A percentile compares a stretch with the other conserved stretches of the same genome.
phyloP scores from a whole-genome alignment of 2,888 invertebrate genomes.

The Lissocephala sabroskyi region DNA sequence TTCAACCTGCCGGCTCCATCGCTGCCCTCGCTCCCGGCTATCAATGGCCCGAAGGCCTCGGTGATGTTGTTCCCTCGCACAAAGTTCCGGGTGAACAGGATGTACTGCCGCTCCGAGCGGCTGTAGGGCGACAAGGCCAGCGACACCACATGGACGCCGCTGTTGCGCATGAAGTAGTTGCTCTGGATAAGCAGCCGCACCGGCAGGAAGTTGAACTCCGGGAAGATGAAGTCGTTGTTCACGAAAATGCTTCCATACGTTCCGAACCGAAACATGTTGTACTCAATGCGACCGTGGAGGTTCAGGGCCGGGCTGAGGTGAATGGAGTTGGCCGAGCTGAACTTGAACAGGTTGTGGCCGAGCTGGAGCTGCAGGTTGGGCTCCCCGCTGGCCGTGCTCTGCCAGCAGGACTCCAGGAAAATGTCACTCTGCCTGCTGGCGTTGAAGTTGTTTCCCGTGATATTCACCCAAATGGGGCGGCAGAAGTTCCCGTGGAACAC shows the following conservation, averaged over 20 bases:
- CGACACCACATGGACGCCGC: constrained; percentile 89
- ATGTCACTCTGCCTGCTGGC: constrained; percentile 85
- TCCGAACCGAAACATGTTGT: constrained; percentile 90
- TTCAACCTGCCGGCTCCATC: constrained; percentile 79
- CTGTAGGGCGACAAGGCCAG: constrained; percentile 91
- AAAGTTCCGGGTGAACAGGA: constrained; percentile 91
- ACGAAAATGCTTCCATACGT: constrained; percentile 87
- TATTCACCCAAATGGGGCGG: constrained; percentile 86
- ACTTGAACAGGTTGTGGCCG: constrained; percentile 88
- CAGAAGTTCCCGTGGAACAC: constrained; percentile 95
- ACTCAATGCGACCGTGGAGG: constrained; percentile 83
- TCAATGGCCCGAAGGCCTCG: constrained; percentile 84
- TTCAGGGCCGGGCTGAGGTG: constrained; percentile 88
- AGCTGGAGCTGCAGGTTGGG: constrained; percentile 79
- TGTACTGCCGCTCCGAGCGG: constrained; percentile 83
- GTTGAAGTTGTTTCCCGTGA: constrained; percentile 93
- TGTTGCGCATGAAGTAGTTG: constrained; percentile 92
- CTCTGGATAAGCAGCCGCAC: constrained; percentile 83
- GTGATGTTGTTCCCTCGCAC: constrained; percentile 87
- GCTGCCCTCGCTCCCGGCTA: constrained; percentile 66
- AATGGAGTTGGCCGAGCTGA: constrained; percentile 82
- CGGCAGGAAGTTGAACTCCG: constrained; percentile 85
- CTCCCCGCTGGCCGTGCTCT: constrained; percentile 69
- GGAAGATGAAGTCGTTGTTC: constrained; percentile 80
- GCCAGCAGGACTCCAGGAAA: constrained; percentile 89